Conservation (phyloP, 2,797 vertebrate species). For the Sebastes elongatus region DNA sequence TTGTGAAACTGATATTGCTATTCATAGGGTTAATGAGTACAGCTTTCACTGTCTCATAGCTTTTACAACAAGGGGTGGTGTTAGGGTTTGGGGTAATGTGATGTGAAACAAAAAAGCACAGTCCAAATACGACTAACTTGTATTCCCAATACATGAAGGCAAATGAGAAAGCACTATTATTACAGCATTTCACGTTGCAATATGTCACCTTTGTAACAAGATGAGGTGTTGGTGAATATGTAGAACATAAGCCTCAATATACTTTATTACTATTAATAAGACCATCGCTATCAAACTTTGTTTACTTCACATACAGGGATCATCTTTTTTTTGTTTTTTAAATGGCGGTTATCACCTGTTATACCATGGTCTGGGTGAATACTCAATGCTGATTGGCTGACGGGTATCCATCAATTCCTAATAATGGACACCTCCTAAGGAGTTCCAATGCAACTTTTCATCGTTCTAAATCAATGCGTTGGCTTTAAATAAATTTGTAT, state of each 20-base stretch:
- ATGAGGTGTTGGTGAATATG: neutral
- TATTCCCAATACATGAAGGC: neutral
- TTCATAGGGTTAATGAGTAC: slow-evolving; percentile 11
- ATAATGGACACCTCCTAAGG: accelerated
- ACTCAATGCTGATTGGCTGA: too few relatives aligned
- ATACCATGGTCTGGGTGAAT: too few relatives aligned
- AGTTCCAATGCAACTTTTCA: too few relatives aligned
- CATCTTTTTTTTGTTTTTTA: neutral
- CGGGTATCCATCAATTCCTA: too few relatives aligned
- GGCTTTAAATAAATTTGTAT: too few relatives aligned
- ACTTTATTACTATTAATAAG: neutral
- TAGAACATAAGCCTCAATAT: neutral
- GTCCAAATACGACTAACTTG: neutral
- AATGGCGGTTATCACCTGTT: neutral
- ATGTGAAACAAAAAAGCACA: neutral
- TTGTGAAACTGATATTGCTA: slow-evolving; percentile 1
- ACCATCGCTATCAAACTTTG: neutral
- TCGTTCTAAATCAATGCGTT: too few relatives aligned
- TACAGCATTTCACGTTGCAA: neutral
- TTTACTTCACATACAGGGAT: neutral
- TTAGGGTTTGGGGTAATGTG: neutral
- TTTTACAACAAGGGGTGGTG: neutral
- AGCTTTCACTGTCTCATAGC: neutral
- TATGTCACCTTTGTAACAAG: neutral
- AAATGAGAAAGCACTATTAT: slow-evolving; percentile 16